Percentiles rank a stretch among this genome's conserved stretches.
These are phyloP conservation scores for Myodes glareolus DNA, from an alignment of 2,113 vertebrate species.

Conservation along the genomic window DNA sequence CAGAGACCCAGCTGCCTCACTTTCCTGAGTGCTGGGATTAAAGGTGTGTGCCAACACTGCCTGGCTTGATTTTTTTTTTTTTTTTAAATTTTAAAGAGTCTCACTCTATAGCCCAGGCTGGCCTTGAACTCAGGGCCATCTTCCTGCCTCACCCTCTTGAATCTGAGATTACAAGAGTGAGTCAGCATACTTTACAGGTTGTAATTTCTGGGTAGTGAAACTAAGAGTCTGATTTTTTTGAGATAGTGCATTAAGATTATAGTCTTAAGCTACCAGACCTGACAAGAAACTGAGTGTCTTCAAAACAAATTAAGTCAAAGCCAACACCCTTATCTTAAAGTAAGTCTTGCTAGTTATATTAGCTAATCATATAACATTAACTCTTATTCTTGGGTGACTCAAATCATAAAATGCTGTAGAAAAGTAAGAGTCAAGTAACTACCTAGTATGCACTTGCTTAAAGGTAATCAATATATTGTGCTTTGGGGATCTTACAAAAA, in stretches of 20 bases:
- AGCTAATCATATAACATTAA: slow-evolving; percentile 14
- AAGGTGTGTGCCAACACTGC: background rate
- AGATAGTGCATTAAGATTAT: background rate
- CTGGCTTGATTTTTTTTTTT: background rate
- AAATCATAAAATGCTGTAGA: slow-evolving; percentile 50
- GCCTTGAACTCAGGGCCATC: background rate
- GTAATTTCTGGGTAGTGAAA: slow-evolving; percentile 64
- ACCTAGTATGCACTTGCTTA: slow-evolving; percentile 53
- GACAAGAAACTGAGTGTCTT: background rate
- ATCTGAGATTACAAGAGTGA: background rate
- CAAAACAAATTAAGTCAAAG: slow-evolving; percentile 34
- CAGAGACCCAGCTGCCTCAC: background rate
- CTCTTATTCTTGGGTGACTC: slow-evolving; percentile 48
- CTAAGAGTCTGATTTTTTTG: background rate
- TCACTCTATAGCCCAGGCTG: background rate
- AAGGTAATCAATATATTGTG: slow-evolving; percentile 50
- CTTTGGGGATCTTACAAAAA: slow-evolving; percentile 44
- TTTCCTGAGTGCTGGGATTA: background rate
- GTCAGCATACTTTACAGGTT: background rate
- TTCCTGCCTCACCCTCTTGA: background rate
- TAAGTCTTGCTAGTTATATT: slow-evolving; percentile 57
- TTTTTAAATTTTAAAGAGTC: background rate
- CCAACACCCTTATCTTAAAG: slow-evolving; percentile 41
- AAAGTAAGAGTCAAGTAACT: slow-evolving; percentile 54
- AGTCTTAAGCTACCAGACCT: background rate